A percentile compares a stretch with the other conserved stretches of the same genome.
Conservation (phyloP, 2,797 vertebrate genomes). For the Arnoldichthys spilopterus region DNA sequence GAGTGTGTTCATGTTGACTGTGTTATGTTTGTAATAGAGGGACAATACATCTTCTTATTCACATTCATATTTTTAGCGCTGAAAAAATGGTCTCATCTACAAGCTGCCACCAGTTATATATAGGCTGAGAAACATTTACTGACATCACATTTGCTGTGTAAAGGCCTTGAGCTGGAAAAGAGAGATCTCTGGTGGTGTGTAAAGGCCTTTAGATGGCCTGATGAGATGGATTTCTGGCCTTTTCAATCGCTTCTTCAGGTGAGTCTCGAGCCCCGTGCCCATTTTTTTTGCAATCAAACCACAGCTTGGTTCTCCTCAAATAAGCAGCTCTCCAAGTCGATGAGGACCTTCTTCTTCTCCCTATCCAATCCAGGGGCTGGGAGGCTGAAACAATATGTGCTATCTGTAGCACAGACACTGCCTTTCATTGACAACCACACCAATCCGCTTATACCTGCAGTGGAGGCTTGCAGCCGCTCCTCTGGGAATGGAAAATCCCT, state of each 20-base stretch:
- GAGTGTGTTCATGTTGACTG: not conserved
- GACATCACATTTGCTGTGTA: not conserved
- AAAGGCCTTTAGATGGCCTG: not conserved
- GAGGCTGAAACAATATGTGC: slow-evolving; percentile 22
- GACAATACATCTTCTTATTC: too few species aligned
- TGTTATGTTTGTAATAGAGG: not conserved
- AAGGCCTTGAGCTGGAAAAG: not conserved
- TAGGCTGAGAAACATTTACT: not conserved
- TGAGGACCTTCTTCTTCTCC: not conserved
- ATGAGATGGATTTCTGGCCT: not conserved
- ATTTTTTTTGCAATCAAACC: not conserved
- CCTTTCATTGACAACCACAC: slow-evolving; percentile 43
- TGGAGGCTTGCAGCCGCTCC: slow-evolving; percentile 41
- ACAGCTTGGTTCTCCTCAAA: slow-evolving; percentile 4
- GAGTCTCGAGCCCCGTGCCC: not conserved
- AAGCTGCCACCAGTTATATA: too few species aligned
- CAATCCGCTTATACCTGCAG: slow-evolving; percentile 52
- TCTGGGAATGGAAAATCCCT: slow-evolving; percentile 69
- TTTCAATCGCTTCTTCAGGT: not conserved
- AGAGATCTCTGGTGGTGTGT: not conserved
- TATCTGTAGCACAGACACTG: slow-evolving; percentile 26
- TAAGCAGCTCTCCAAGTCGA: slow-evolving; percentile 12
- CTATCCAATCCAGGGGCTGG: slow-evolving; percentile 4
- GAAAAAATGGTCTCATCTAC: too few species aligned
- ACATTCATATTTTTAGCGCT: too few species aligned